phyloP scores from a whole-genome alignment of 2,113 vertebrate species.

The Lepus americanus region DNA sequence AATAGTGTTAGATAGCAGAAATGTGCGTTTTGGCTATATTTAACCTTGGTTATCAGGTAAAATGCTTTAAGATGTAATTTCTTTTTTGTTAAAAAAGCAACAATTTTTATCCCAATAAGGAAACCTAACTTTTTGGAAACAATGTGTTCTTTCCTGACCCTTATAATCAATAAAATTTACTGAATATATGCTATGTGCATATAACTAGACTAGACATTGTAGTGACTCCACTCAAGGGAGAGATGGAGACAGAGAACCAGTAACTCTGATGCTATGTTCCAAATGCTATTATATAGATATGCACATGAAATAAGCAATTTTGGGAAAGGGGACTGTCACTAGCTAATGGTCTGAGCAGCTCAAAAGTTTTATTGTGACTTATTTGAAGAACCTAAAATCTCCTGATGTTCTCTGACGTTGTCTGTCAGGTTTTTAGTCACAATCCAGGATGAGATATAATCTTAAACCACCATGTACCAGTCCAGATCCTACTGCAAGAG shows the following conservation, averaged over 20 bases:
- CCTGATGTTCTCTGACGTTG: too few species aligned
- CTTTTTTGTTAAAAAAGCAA: background rate
- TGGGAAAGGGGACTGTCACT: background rate
- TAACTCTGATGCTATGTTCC: background rate
- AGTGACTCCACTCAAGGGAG: background rate
- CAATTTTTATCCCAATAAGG: background rate
- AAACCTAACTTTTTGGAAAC: background rate
- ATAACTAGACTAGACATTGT: background rate
- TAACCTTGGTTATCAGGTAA: conserved; percentile 5
- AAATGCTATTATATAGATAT: background rate
- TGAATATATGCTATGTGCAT: background rate
- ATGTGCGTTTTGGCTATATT: background rate
- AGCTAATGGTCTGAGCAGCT: too few species aligned
- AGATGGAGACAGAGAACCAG: background rate
- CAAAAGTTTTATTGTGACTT: too few species aligned
- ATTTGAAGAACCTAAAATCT: too few species aligned
- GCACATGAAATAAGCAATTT: background rate
- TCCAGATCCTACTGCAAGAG: too few species aligned
- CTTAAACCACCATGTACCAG: too few species aligned
- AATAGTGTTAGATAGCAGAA: background rate
- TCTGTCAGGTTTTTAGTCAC: too few species aligned
- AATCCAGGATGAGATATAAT: too few species aligned
- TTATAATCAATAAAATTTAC: background rate
- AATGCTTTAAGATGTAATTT: conserved; percentile 38
- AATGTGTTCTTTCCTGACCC: background rate